A percentile compares a stretch with the other conserved stretches of the same genome.
Conservation (phyloP, 2,888 invertebrate species). For the Ceratothoa steindachneri region DNA sequence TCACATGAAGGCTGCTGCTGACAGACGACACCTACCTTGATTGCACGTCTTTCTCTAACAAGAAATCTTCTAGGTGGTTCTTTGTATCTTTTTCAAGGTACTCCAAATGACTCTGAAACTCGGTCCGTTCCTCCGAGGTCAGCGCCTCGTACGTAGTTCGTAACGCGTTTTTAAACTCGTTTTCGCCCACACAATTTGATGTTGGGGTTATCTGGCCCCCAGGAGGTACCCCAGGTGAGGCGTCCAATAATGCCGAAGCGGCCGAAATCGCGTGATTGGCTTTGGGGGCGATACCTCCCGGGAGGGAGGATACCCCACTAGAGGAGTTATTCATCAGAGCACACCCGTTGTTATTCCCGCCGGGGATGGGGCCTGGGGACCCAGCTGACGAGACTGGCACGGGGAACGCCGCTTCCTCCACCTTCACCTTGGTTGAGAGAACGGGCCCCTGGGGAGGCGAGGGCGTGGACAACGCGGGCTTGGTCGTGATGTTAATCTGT, state of each 20-base stretch:
- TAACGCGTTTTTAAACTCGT: background rate
- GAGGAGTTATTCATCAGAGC: background rate
- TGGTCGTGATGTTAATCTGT: background rate
- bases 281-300: background rate
- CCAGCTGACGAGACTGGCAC: background rate
- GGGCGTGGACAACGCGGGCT: background rate
- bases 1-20: too few relatives aligned
- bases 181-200: background rate
- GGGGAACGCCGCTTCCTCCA: background rate
- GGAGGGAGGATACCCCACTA: too few relatives aligned
- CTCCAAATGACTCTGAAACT: conserved; percentile 42
- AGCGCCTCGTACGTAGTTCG: conserved; percentile 28
- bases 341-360: background rate
- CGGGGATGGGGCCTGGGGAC: background rate
- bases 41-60: conserved; percentile 42
- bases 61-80: conserved; percentile 34
- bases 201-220: too few relatives aligned
- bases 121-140: conserved; percentile 32
- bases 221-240: conserved; percentile 21
- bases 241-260: conserved; percentile 13
- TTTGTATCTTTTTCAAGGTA: conserved; percentile 42
- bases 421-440: background rate
- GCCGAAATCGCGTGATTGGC: background rate
- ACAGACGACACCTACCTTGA: conserved; percentile 36
- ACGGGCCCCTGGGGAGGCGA: background rate